Percentiles rank a stretch among this genome's conserved stretches.
phyloP scores from a whole-genome alignment of 2,113 vertebrate genomes.

The Eclectus roratus region DNA sequence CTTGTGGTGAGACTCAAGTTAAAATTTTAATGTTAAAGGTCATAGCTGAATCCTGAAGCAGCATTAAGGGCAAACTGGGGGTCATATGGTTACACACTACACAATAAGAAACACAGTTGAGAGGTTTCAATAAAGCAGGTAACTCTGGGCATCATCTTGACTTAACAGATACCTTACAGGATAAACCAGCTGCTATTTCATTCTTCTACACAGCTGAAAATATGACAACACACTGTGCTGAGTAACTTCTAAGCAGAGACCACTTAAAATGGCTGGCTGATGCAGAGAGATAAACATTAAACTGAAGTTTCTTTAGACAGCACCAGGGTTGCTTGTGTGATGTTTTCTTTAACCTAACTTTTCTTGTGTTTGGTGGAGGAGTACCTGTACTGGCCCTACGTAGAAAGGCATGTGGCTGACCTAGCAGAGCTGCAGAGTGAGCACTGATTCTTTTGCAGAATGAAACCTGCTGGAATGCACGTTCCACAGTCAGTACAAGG shows the following conservation, averaged over 20 bases:
- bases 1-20: not conserved
- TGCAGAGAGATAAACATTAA: not conserved
- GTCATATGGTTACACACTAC: not conserved
- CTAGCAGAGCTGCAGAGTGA: not conserved
- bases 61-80: not conserved
- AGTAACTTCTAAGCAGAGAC: not conserved
- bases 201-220: not conserved
- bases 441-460: not conserved
- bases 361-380: not conserved
- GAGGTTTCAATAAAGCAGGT: not conserved
- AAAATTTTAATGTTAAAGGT: not conserved
- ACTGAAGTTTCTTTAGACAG: not conserved
- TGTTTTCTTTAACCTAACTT: not conserved
- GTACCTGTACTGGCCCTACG: accelerated
- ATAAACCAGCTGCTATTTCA: not conserved
- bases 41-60: not conserved
- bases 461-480: not conserved
- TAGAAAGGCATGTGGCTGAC: not conserved
- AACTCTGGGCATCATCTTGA: not conserved
- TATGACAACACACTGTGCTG: not conserved
- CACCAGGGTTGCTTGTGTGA: not conserved
- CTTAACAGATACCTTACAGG: not conserved
- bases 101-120: not conserved
- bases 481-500: accelerated
- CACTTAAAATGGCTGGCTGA: not conserved